Percentiles rank a stretch among this genome's conserved stretches.
Evolutionary conservation across 2,888 invertebrate species (phyloP).

Genomic region (Eucera pruinosa): DNA sequence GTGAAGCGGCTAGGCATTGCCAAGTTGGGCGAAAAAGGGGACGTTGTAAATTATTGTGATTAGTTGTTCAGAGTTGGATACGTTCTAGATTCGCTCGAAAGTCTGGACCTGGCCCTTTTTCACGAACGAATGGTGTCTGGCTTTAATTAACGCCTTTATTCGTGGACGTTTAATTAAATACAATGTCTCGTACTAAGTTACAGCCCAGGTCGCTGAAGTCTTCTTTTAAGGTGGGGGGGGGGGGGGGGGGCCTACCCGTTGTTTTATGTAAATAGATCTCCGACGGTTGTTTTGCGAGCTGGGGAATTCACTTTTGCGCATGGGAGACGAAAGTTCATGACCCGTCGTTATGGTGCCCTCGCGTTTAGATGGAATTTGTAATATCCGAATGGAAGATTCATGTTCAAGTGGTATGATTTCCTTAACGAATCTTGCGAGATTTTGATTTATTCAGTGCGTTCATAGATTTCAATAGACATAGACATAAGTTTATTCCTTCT

Average conservation of each 20-base stretch:
- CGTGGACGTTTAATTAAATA: slow-evolving; percentile 54
- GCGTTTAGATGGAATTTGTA: not conserved
- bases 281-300: slow-evolving; percentile 1
- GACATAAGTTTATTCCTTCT: too few relatives aligned
- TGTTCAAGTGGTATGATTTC: too few relatives aligned
- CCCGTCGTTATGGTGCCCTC: not conserved
- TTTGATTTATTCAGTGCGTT: too few relatives aligned
- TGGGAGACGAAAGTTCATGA: not conserved
- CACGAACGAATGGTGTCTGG: slow-evolving; percentile 33
- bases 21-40: not conserved
- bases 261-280: slow-evolving; percentile 47
- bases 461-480: too few relatives aligned
- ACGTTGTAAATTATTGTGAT: slow-evolving; percentile 22
- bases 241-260: not conserved
- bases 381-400: slow-evolving; percentile 13
- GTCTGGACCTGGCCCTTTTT: slow-evolving; percentile 6
- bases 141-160: slow-evolving; percentile 58
- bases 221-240: slow-evolving; percentile 12
- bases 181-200: slow-evolving; percentile 38
- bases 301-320: slow-evolving; percentile 11
- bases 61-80: slow-evolving; percentile 1
- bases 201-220: slow-evolving; percentile 12
- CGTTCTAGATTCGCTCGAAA: slow-evolving; percentile 31
- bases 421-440: too few relatives aligned
- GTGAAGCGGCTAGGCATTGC: not conserved